phyloP scores from a whole-genome alignment of 2,113 vertebrate genomes.

The Pseudorhombus dupliciocellatus region DNA sequence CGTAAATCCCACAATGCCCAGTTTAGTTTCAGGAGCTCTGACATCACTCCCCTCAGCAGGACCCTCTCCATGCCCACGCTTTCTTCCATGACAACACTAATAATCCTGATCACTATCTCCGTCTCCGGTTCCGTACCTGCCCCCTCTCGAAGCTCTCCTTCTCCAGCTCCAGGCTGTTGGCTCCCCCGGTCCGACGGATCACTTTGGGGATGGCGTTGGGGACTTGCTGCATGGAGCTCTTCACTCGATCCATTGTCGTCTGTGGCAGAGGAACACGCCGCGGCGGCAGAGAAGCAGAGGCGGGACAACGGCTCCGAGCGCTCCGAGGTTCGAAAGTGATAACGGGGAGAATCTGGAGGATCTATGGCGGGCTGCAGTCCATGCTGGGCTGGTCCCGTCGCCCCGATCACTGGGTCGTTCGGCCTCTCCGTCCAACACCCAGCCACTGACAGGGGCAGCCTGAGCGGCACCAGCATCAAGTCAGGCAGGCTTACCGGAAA shows the following conservation, averaged over 20 bases:
- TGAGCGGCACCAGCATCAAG: slow-evolving; percentile 28
- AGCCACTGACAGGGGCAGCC: slow-evolving; percentile 66
- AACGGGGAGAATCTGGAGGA: neutral
- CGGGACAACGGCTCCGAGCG: slow-evolving; percentile 1
- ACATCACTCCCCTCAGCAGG: slow-evolving; percentile 15
- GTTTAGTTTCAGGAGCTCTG: neutral
- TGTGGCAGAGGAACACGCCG: slow-evolving; percentile 10
- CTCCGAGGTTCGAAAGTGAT: neutral
- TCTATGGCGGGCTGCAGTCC: slow-evolving; percentile 61
- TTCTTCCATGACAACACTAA: neutral
- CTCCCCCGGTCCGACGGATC: slow-evolving; percentile 83
- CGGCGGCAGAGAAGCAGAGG: neutral
- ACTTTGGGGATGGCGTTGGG: slow-evolving; percentile 90
- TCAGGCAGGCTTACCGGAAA: accelerated
- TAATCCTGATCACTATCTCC: no score
- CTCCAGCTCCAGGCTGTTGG: slow-evolving; percentile 85
- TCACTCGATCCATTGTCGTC: slow-evolving; percentile 86
- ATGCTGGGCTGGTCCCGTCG: slow-evolving; percentile 55
- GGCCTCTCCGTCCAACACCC: slow-evolving; percentile 63
- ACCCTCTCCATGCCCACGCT: slow-evolving; percentile 15
- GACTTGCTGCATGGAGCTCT: slow-evolving; percentile 91
- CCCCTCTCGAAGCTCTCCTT: slow-evolving; percentile 89
- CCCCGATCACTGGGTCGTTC: slow-evolving; percentile 60
- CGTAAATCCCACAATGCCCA: neutral
- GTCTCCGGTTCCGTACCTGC: slow-evolving; percentile 79